Base-by-base conservation (phyloP, 2,888 invertebrate genomes). In the Eupithecia subfuscata region DNA sequence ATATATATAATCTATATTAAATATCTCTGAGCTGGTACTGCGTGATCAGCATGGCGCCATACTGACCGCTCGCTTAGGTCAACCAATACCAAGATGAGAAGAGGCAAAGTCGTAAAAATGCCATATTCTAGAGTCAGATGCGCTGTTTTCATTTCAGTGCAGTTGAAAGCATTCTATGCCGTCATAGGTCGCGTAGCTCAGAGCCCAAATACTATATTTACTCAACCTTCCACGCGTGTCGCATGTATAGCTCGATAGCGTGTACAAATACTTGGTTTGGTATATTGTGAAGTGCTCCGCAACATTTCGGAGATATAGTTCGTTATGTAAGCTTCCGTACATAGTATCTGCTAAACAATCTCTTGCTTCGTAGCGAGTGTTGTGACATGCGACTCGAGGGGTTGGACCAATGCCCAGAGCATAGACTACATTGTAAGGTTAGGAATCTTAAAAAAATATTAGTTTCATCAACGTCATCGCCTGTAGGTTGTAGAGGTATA, bases 281-380 rank as follows among this genome's bases (percentile, higher is more conserved):
- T 65, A 63, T 74, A 68, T 65, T 74, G 75, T 71, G 11, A 12
- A 56, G 60, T 5, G 48, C 68, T 22, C 68, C 30, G 43, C 70
- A 45, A 18, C 72, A 71, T 74, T 74, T 74, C 60, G 71, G 70
- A 77, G 78, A 80, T 79, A 80, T 76, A 75, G 72, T 78, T 79
- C 79, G 79, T 80, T 82, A 79, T 78, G 78, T 75, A 43, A 68
- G 64, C 77, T 75, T 78, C 75, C 71, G 75, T 73, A 56, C 56
- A 71, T 70, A 60, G 60, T 60, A 74, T 73, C 75, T 75, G 45
- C 30, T 72, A 45, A 69, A 75, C 30, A 34, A 63, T 63, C 75
- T 77, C 37, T 71, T 34, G 64, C 68, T 60, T 64, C 45, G 25
- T 43, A 34, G n/a, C 75, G 34, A 75, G 77, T 65, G 77, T 52